Evolutionary conservation across 2,797 vertebrate species (phyloP), one percentile per base, ranked within the genome.

Genomic region (Microctenopoma lineatum): DNA sequence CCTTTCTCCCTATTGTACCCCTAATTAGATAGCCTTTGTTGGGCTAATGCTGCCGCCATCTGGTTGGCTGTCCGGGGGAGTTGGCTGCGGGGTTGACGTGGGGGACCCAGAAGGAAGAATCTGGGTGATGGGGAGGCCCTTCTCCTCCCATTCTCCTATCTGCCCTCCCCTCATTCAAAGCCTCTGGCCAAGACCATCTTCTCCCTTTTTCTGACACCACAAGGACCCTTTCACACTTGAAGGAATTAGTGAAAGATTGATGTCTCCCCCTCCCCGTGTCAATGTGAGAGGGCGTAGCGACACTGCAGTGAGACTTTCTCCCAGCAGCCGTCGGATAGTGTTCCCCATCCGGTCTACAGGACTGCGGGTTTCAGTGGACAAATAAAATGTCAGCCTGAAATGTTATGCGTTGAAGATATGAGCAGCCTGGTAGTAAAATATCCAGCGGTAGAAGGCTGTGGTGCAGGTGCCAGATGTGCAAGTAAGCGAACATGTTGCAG

Each of bases 21-120:
- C 92, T 94, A 94, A 95, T 95, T 95, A 94, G 93, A 94, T 93
- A 69, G 87, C 87, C 87, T 93, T 94, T 94, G 94, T 95, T 91
- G 90, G 71, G 92, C 74, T 91, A 93, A 93, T 91, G 90, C 92
- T 84, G 90, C 83, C 74, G 91, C 94, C 94, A 95, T 95, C 94
- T 95, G 94, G 90, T 91, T 74, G 70, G 74, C 90, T 76, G 84
- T 93, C 89, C 84, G 65, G 85, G 83, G 69, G 75, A 75, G 81
- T 84, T 80, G 53, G 78, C 79, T 69, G 65, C 64, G 80, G 79
- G 83, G 68, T 79, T 80, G 77, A 79, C 81, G 57, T 66, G 47
- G 76, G 66, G 73, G 58, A 48, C 64, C 55, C 72, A 75, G 56
- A 80, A 78, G 83, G 80, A 82, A 64, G 50, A 61, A 54, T 77